Evolutionary conservation across 2,113 vertebrate species (phyloP).

Genomic region (mouse (Mus musculus)): DNA sequence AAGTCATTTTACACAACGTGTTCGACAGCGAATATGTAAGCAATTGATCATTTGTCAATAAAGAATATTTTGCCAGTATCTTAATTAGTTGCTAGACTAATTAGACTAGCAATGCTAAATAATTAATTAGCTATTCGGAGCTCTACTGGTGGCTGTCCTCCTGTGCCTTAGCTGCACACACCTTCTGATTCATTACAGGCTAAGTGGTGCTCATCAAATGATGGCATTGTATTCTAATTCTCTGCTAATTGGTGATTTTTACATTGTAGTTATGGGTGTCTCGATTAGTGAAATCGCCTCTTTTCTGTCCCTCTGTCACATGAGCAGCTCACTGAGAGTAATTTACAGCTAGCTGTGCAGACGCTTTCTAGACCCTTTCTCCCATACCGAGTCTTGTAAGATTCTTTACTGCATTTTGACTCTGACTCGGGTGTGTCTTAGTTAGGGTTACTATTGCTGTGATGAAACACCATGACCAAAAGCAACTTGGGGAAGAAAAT

Average conservation of each 20-base stretch:
- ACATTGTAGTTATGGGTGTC: not conserved
- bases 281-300: not conserved
- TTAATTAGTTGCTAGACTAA: constrained; percentile 53
- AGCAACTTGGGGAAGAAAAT: not conserved
- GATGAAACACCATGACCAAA: not conserved
- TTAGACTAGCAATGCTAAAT: constrained; percentile 39
- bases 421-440: not conserved
- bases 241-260: not conserved
- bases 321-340: not conserved
- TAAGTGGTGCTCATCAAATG: not conserved
- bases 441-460: not conserved
- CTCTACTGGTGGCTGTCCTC: not conserved
- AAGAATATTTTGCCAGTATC: constrained; percentile 28
- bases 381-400: not conserved
- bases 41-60: constrained; percentile 47
- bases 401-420: not conserved
- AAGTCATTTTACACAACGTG: constrained; percentile 1
- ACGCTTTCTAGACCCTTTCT: not conserved
- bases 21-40: not conserved
- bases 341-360: not conserved
- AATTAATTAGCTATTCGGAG: constrained; percentile 25
- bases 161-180: not conserved
- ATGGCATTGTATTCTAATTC: constrained; percentile 56
- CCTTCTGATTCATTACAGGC: constrained; percentile 61
- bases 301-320: not conserved